Base-by-base conservation (phyloP, 2,888 invertebrate genomes). In the Rotaria sp. region DNA sequence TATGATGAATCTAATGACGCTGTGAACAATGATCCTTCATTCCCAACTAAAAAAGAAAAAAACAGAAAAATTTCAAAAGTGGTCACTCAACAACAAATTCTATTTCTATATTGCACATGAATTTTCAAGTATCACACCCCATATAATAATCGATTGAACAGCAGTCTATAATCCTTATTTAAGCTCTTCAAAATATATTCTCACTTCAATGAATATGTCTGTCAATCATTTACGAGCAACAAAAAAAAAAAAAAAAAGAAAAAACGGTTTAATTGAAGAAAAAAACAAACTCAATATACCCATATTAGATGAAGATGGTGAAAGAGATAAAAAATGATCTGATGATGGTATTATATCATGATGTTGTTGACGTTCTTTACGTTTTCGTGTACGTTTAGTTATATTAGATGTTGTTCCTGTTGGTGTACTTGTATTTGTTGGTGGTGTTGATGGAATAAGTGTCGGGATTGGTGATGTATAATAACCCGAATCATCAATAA, bases 341-440 rank as follows among this genome's bases (percentile, higher is more conserved):
- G 75, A 75, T 75, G 75, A 41, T 45, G 75, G 11, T 10, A 45
- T 41, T 11, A 75, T 75, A 41, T 75, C 38, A 10, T 75, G 41
- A 41, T 38, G 75, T 41, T 75, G 75, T 75, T 45, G 38, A 41
- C 45, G 41, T 41, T 41, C 45, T 75, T 75, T 75, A 11, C 75
- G 41, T 75, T 75, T 75, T 75, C 75, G 21, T 75, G 75, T 75
- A 26, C 75, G 75, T 75, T 75, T 75, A 26, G 41, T 45, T 24
- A 41, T 75, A 26, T 38, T 41, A 41, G 24, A 10, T 41, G 38
- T 38, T 26, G 75, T 15, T 30, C 41, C 38, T 38, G 35, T 75
- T 75, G 38, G 38, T 48, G 41, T 35, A 75, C 38, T 85, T 85
- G 57, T 87, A 41, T 52, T 52, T 48, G 80, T 75, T 38, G 87